These are phyloP conservation scores for Echeneis naucrates DNA, from an alignment of 2,797 vertebrate species.

Conservation along the genomic window DNA sequence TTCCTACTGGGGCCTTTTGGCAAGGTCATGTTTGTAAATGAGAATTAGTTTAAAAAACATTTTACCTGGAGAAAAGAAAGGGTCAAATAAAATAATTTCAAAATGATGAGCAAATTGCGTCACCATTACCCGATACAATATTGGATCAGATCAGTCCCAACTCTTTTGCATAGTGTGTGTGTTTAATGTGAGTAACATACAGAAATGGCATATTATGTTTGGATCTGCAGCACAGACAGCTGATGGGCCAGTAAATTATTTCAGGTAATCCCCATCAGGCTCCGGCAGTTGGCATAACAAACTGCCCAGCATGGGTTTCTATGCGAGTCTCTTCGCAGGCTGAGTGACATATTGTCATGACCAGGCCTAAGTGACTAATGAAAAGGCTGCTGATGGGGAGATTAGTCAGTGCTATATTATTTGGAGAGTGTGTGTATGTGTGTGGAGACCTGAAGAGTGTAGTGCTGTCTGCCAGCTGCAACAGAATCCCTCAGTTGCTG, in stretches of 20 bases:
- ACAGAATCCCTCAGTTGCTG: constrained; percentile 60
- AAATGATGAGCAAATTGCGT: too few relatives aligned
- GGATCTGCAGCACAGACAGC: too few relatives aligned
- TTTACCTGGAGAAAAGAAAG: too few relatives aligned
- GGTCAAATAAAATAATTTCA: too few relatives aligned
- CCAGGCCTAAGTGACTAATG: constrained; percentile 41
- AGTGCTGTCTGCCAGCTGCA: constrained; percentile 51
- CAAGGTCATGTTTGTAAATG: too few relatives aligned
- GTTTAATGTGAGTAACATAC: not conserved
- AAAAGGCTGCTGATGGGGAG: constrained; percentile 40
- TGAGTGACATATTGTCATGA: not conserved
- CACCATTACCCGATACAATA: too few relatives aligned
- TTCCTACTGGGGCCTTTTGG: too few relatives aligned
- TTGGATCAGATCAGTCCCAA: too few relatives aligned
- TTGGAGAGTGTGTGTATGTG: constrained; percentile 8
- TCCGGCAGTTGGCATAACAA: too few relatives aligned
- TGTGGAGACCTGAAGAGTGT: constrained; percentile 3
- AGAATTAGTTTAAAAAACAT: too few relatives aligned
- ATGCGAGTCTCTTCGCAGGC: not conserved
- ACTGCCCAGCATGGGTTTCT: not conserved
- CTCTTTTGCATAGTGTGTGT: not conserved
- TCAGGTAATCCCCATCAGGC: not conserved
- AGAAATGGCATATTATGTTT: not conserved
- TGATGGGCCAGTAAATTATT: not conserved
- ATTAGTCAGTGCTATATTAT: constrained; percentile 34